phyloP scores from a whole-genome alignment of 1,140 invertebrate species.

The Oryctes rhinoceros region DNA sequence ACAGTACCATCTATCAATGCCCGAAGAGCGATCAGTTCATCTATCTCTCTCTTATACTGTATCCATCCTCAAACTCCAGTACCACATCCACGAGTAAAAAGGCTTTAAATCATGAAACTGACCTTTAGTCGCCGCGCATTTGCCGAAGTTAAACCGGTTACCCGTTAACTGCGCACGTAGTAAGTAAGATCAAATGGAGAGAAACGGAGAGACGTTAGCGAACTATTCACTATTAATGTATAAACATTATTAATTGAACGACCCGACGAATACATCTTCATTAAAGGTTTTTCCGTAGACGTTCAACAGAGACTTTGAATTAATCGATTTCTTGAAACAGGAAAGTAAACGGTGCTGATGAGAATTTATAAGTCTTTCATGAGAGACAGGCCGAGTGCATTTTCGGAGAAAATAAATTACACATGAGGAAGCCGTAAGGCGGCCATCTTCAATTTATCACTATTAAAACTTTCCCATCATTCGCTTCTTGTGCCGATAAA shows the following conservation, averaged over 20 bases:
- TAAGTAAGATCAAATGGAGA: neutral
- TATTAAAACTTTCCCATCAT: neutral
- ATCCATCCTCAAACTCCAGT: conserved; percentile 6
- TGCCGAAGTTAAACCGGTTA: neutral
- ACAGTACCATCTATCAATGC: conserved; percentile 35
- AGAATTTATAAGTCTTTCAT: conserved; percentile 1
- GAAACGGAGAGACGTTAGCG: neutral
- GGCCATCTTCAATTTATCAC: neutral
- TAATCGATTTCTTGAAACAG: neutral
- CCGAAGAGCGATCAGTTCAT: conserved; percentile 2
- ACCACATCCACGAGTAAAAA: neutral
- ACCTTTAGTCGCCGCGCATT: neutral
- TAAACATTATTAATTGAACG: conserved; percentile 15
- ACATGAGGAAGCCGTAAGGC: neutral
- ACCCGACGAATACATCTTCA: conserved; percentile 1
- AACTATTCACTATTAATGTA: conserved; percentile 7
- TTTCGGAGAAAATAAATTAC: neutral
- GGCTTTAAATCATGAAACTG: conserved; percentile 34
- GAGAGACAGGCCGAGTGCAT: neutral
- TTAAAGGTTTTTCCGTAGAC: conserved; percentile 9
- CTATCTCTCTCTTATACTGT: neutral
- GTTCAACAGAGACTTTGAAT: neutral
- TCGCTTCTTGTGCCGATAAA: too few relatives aligned
- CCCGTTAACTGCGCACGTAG: neutral
- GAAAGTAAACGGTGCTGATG: conserved; percentile 2